phyloP scores from a whole-genome alignment of 1,140 invertebrate species.

The Drosophila repletoides region DNA sequence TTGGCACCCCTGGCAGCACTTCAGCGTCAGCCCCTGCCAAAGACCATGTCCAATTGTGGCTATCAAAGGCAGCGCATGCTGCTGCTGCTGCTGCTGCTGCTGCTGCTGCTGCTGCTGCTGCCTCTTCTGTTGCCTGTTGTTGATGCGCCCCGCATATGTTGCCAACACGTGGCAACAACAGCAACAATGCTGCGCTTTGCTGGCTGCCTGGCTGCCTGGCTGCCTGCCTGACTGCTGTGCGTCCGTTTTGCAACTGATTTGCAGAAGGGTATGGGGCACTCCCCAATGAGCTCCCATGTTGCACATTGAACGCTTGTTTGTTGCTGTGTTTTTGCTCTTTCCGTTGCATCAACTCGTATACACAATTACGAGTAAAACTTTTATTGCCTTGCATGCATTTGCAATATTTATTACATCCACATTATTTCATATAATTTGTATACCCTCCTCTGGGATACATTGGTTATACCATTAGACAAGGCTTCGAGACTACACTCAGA shows the following conservation, averaged over 20 bases:
- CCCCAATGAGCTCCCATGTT: conserved; percentile 37
- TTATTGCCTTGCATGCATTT: conserved; percentile 39
- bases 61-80: conserved; percentile 36
- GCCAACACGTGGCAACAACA: conserved; percentile 66
- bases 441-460: conserved; percentile 19
- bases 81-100: conserved; percentile 14
- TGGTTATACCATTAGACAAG: neutral
- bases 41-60: conserved; percentile 36
- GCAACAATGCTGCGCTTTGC: conserved; percentile 32
- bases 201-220: too few relatives aligned
- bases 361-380: conserved; percentile 12
- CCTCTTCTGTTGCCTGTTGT: conserved; percentile 21
- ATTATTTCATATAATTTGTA: conserved; percentile 35
- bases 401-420: conserved; percentile 51
- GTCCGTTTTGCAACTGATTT: conserved; percentile 47
- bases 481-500: too few relatives aligned
- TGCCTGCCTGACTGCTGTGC: conserved; percentile 34
- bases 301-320: conserved; percentile 35
- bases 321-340: conserved; percentile 33
- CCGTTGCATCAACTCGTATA: conserved; percentile 47
- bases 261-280: conserved; percentile 4
- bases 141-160: conserved; percentile 44
- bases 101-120: conserved; percentile 2
- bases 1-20: conserved; percentile 1
- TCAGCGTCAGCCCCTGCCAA: neutral